Conservation (phyloP, 92 coral and sea anemone species). For the Montipora capitata region DNA sequence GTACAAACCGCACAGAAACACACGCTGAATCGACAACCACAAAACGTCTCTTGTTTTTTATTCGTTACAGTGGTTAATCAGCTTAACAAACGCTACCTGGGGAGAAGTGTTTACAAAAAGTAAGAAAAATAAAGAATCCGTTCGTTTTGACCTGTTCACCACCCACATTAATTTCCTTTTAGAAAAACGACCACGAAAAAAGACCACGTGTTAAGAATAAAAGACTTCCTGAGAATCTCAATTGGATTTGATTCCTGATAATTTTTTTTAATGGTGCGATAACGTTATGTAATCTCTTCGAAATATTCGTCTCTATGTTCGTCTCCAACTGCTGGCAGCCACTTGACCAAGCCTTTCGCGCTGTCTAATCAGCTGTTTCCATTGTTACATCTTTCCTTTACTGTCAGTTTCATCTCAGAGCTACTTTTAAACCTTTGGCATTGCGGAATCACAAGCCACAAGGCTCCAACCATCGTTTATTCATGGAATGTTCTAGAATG, state of each 20-base stretch:
- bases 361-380: background rate
- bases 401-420: background rate
- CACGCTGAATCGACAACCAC: conserved; percentile 2
- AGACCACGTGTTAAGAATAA: conserved; percentile 26
- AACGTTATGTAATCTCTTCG: too few species aligned
- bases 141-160: conserved; percentile 19
- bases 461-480: background rate
- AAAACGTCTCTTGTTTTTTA: background rate
- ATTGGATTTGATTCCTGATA: too few species aligned
- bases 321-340: too few species aligned
- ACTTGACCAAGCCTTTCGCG: background rate
- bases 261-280: too few species aligned
- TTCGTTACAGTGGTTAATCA: conserved; percentile 12
- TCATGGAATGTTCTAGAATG: conserved; percentile 2
- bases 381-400: background rate
- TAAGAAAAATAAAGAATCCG: background rate
- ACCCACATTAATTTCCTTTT: conserved; percentile 5
- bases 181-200: too few species aligned
- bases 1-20: background rate
- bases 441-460: too few species aligned
- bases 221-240: background rate
- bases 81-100: conserved; percentile 17
- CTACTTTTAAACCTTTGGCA: too few species aligned
- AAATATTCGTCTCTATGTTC: too few species aligned
- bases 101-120: conserved; percentile 8